A percentile compares a stretch with the other conserved stretches of the same genome.
Conservation (phyloP, 1,140 invertebrate genomes). For the Theocolax elegans region DNA sequence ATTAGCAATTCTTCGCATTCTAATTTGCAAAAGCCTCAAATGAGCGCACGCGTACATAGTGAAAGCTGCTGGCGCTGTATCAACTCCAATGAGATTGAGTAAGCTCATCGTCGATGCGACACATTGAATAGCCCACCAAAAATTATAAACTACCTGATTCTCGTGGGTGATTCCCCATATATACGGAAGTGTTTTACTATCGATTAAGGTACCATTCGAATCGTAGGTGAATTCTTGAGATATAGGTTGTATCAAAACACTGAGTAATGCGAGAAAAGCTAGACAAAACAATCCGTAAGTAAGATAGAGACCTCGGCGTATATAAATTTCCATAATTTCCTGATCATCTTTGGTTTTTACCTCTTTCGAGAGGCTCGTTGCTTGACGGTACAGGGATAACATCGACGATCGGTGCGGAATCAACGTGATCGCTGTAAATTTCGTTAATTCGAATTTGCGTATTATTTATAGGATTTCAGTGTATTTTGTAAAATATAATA, state of each 20-base stretch:
- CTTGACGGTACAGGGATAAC: background rate
- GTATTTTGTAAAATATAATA: too few species aligned
- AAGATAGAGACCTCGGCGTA: slow-evolving; percentile 9
- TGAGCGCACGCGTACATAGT: slow-evolving; percentile 31
- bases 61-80: slow-evolving; percentile 21
- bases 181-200: slow-evolving; percentile 26
- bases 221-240: background rate
- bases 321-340: slow-evolving; percentile 2
- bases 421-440: background rate
- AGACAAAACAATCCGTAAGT: slow-evolving; percentile 14
- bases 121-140: slow-evolving; percentile 18
- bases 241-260: background rate
- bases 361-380: background rate
- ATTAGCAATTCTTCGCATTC: slow-evolving; percentile 1
- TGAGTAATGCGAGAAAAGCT: slow-evolving; percentile 7
- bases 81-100: slow-evolving; percentile 6
- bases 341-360: slow-evolving; percentile 10
- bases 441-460: background rate
- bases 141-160: slow-evolving; percentile 9
- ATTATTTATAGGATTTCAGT: too few species aligned
- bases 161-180: slow-evolving; percentile 26
- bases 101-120: background rate
- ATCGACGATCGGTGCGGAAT: background rate
- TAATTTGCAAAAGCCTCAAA: slow-evolving; percentile 4
- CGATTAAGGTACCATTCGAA: slow-evolving; percentile 8